Evolutionary conservation across 2,113 vertebrate species (phyloP).

Genomic region (Colinus virginianus): DNA sequence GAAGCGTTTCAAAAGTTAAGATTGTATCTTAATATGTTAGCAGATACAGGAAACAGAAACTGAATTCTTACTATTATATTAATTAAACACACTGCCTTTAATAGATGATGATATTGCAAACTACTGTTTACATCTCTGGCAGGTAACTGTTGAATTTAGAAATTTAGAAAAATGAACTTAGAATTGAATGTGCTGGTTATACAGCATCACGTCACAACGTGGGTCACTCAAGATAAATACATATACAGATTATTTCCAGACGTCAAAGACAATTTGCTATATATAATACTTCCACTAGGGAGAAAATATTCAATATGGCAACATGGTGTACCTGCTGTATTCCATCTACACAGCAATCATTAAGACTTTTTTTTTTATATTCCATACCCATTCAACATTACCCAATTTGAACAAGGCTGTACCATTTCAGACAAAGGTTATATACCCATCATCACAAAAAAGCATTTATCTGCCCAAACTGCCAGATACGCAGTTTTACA

Average conservation of each 20-base stretch:
- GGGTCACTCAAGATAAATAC: background rate
- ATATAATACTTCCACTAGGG: background rate
- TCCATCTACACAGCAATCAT: background rate
- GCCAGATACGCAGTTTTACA: background rate
- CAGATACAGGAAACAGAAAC: background rate
- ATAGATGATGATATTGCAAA: background rate
- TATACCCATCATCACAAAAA: background rate
- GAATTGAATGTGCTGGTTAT: background rate
- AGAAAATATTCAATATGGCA: background rate
- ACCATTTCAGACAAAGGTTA: background rate
- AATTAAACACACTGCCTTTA: background rate
- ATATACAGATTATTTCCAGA: background rate
- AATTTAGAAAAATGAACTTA: background rate
- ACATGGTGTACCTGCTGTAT: background rate
- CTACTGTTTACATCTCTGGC: background rate
- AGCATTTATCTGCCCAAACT: background rate
- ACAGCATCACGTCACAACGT: background rate
- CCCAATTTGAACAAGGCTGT: background rate
- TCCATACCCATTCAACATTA: background rate
- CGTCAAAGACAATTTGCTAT: background rate
- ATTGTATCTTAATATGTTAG: background rate
- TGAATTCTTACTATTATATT: background rate
- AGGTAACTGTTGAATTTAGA: background rate
- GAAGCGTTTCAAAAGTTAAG: background rate
- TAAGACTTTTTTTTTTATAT: background rate